Percentiles rank a stretch among this genome's conserved stretches.
Evolutionary conservation across 2,888 invertebrate genomes (phyloP).

Genomic region (Cyclophora albipunctata): DNA sequence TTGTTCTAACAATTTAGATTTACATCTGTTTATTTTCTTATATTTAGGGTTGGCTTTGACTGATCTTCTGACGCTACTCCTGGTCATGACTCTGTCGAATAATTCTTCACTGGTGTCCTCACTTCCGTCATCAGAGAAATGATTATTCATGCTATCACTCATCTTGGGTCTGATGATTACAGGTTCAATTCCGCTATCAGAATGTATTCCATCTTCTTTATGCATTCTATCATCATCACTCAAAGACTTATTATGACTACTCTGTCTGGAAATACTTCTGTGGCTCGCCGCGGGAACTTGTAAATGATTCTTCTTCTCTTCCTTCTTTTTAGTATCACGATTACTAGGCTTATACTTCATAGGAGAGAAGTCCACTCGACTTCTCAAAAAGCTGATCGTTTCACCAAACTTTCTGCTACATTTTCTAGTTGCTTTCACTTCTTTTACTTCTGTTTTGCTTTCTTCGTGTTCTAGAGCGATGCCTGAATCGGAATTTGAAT

Average conservation of each 20-base stretch:
- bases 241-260: conserved; percentile 46
- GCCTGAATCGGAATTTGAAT: conserved; percentile 69
- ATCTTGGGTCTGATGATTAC: conserved; percentile 52
- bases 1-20: conserved; percentile 64
- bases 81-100: conserved; percentile 65
- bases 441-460: conserved; percentile 46
- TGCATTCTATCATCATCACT: conserved; percentile 54
- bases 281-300: conserved; percentile 45
- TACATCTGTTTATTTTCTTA: conserved; percentile 64
- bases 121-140: conserved; percentile 68
- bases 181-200: conserved; percentile 46
- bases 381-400: conserved; percentile 61
- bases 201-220: conserved; percentile 44
- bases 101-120: conserved; percentile 70
- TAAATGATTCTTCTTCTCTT: conserved; percentile 52
- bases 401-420: conserved; percentile 64
- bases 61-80: conserved; percentile 61
- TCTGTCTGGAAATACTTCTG: conserved; percentile 40
- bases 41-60: conserved; percentile 71
- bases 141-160: conserved; percentile 68
- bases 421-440: conserved; percentile 53
- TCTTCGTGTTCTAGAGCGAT: conserved; percentile 62
- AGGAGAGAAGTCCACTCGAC: conserved; percentile 63
- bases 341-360: conserved; percentile 64
- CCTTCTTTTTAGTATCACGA: conserved; percentile 54